These are phyloP conservation scores for Psittacula echo DNA, from an alignment of 2,797 vertebrate species.

Conservation along the genomic window DNA sequence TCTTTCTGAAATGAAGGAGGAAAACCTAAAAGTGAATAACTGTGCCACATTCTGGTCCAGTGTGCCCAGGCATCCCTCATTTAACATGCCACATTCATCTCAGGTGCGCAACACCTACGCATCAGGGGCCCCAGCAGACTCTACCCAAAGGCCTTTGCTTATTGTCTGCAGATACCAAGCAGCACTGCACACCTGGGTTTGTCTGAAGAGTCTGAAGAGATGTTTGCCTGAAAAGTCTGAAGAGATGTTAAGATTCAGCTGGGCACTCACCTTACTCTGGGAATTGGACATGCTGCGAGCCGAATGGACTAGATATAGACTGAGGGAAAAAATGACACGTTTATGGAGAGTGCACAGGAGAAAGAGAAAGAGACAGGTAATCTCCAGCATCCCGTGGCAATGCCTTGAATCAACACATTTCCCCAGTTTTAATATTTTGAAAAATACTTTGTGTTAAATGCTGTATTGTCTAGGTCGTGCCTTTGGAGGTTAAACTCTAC, in stretches of 20 bases:
- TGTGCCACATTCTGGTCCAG: background rate
- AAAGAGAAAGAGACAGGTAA: background rate
- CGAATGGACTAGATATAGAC: background rate
- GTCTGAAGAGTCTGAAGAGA: background rate
- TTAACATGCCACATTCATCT: background rate
- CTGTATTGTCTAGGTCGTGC: background rate
- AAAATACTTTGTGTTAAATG: background rate
- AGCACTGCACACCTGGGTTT: fast-evolving
- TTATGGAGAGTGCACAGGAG: background rate
- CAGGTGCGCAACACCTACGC: background rate
- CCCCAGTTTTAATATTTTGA: background rate
- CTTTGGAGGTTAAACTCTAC: background rate
- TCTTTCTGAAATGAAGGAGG: background rate
- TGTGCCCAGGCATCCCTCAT: fast-evolving
- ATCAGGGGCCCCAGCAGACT: background rate
- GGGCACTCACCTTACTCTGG: background rate
- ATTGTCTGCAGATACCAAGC: background rate
- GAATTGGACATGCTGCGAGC: background rate
- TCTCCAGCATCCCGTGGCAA: fast-evolving
- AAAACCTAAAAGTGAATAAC: background rate
- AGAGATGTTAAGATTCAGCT: background rate
- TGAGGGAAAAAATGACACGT: background rate
- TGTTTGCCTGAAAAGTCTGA: background rate
- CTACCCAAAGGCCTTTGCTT: background rate
- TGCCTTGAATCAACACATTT: background rate